These are phyloP conservation scores for Salvelinus fontinalis DNA, from an alignment of 2,113 vertebrate species.

Conservation along the genomic window DNA sequence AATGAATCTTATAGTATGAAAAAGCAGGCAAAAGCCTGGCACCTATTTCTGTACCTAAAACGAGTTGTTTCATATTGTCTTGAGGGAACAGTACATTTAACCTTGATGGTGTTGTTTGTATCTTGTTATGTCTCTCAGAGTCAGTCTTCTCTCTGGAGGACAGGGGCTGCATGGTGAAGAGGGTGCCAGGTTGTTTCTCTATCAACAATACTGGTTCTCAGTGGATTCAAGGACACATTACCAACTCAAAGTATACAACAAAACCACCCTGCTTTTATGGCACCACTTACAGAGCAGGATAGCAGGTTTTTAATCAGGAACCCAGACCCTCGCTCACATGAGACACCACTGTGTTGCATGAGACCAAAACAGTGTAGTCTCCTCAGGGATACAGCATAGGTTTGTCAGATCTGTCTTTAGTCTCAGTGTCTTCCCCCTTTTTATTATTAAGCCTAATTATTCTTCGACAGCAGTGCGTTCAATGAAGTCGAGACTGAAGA, in stretches of 20 bases:
- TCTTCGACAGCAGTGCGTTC: conserved; percentile 43
- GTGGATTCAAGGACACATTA: conserved; percentile 20
- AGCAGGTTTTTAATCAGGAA: neutral
- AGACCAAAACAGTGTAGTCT: neutral
- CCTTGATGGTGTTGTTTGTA: conserved; percentile 10
- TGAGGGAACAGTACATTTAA: conserved; percentile 7
- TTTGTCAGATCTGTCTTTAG: conserved; percentile 12
- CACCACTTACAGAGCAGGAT: neutral
- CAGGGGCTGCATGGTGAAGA: conserved; percentile 13
- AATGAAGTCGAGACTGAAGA: conserved; percentile 37
- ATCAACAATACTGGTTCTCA: conserved; percentile 11
- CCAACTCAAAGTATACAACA: neutral
- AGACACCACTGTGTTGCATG: neutral
- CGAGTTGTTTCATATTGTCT: neutral
- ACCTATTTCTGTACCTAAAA: neutral
- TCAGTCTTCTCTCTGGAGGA: conserved; percentile 24
- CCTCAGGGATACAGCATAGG: neutral
- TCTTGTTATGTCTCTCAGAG: conserved; percentile 20
- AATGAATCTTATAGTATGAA: neutral
- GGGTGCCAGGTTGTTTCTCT: conserved; percentile 29
- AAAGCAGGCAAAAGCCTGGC: neutral
- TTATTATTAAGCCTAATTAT: conserved; percentile 48
- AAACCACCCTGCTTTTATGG: conserved; percentile 2
- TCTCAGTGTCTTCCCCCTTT: conserved; percentile 21
- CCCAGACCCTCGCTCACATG: neutral